phyloP scores from a whole-genome alignment of 2,113 vertebrate species.

The Jaculus jaculus region DNA sequence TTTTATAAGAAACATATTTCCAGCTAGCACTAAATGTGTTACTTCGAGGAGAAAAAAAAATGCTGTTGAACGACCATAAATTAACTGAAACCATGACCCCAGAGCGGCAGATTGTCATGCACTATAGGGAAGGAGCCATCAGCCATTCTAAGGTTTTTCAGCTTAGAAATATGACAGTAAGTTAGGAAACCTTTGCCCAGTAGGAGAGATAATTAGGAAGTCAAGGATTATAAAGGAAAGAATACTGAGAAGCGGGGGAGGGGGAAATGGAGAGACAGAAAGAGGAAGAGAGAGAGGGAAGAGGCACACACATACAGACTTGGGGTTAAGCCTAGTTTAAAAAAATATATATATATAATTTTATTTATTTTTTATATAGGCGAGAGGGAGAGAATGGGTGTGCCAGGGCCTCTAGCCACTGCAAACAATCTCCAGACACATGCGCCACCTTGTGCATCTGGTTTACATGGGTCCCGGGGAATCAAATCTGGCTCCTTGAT shows the following conservation, averaged over 20 bases:
- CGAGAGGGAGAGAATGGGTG: too few relatives aligned
- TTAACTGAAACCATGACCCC: not conserved
- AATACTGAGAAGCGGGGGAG: not conserved
- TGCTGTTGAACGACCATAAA: not conserved
- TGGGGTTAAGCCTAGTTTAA: not conserved
- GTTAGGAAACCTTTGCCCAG: not conserved
- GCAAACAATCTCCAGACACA: too few relatives aligned
- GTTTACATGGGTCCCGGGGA: too few relatives aligned
- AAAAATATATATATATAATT: too few relatives aligned
- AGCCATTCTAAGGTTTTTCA: not conserved
- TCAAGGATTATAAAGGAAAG: not conserved
- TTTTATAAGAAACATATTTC: not conserved
- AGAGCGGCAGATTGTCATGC: not conserved
- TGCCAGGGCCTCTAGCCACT: too few relatives aligned
- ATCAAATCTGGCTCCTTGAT: too few relatives aligned
- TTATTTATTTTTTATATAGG: too few relatives aligned
- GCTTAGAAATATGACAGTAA: not conserved
- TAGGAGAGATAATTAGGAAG: constrained; percentile 23
- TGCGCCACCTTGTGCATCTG: too few relatives aligned
- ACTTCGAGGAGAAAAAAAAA: not conserved
- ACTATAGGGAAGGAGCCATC: not conserved
- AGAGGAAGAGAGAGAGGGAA: not conserved
- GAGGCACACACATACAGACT: not conserved
- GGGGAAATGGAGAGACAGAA: too few relatives aligned
- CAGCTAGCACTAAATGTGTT: not conserved